Conservation (phyloP, 2,797 vertebrate species). For the Netta rufina region DNA sequence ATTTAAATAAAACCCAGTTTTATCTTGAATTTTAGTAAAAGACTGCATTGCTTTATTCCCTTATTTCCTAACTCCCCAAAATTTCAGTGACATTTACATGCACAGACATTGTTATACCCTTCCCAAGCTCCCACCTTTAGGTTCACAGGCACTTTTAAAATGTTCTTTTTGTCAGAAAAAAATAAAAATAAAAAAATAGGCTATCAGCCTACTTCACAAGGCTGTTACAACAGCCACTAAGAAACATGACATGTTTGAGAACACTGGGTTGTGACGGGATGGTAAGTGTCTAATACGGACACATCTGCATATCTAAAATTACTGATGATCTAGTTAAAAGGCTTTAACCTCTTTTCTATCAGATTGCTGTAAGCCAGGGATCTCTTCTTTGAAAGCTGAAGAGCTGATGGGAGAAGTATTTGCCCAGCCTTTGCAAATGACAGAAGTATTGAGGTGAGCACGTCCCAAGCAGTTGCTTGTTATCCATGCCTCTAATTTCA, state of each 20-base stretch:
- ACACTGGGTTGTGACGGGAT: accelerated
- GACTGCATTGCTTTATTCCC: not conserved
- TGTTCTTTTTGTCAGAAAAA: accelerated
- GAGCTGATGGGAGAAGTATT: not conserved
- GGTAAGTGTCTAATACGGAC: not conserved
- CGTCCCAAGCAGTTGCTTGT: not conserved
- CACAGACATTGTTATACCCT: accelerated
- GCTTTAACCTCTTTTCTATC: not conserved
- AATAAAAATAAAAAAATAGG: not conserved
- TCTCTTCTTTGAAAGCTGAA: not conserved
- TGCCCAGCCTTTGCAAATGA: not conserved
- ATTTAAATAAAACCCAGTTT: not conserved
- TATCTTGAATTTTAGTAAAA: not conserved
- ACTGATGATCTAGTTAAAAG: not conserved
- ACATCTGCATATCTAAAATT: not conserved
- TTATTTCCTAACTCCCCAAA: not conserved
- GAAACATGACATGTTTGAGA: accelerated
- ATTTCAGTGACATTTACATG: not conserved
- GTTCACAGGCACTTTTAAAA: not conserved
- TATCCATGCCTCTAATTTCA: not conserved
- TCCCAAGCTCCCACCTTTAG: not conserved
- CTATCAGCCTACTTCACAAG: not conserved
- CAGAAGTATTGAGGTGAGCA: not conserved
- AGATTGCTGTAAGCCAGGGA: not conserved
- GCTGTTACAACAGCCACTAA: accelerated